A percentile compares a stretch with the other conserved stretches of the same genome.
phyloP scores from a whole-genome alignment of 2,888 invertebrate genomes.

The Steinernema carpocapsae region DNA sequence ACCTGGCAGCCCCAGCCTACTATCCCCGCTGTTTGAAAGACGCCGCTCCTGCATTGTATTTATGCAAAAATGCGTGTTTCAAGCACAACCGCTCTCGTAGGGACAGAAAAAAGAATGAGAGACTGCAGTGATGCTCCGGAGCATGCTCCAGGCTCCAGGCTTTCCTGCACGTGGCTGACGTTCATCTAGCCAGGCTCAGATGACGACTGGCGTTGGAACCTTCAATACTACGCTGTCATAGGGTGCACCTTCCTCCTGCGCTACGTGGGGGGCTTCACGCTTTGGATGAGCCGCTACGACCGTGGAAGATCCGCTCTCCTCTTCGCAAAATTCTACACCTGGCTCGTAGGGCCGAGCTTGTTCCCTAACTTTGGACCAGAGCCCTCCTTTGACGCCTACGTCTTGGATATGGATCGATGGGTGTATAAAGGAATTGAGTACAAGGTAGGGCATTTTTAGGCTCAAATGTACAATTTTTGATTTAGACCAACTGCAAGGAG shows the following conservation, averaged over 20 bases:
- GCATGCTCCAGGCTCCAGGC: too few species aligned
- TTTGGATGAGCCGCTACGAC: constrained; percentile 37
- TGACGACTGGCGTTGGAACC: constrained; percentile 36
- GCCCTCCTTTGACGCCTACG: constrained; percentile 35
- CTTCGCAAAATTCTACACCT: constrained; percentile 36
- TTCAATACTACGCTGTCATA: constrained; percentile 28
- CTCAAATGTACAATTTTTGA: neutral
- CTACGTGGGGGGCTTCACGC: constrained; percentile 32
- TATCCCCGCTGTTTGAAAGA: too few species aligned
- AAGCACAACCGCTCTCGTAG: too few species aligned
- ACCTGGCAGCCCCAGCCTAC: too few species aligned
- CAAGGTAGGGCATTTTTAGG: neutral
- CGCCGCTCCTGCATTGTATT: too few species aligned
- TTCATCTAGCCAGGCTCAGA: constrained; percentile 35
- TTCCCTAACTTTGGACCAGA: constrained; percentile 38
- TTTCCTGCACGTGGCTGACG: constrained; percentile 30
- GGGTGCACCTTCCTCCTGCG: constrained; percentile 24
- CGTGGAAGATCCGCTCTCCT: constrained; percentile 21
- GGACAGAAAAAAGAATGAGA: too few species aligned
- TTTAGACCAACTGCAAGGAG: neutral
- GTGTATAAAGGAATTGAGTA: neutral
- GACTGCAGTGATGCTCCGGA: too few species aligned
- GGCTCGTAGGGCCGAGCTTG: constrained; percentile 37
- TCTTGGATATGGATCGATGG: constrained; percentile 25
- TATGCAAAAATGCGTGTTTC: too few species aligned